phyloP scores from a whole-genome alignment of 2,797 vertebrate genomes.

The Trachurus trachurus region DNA sequence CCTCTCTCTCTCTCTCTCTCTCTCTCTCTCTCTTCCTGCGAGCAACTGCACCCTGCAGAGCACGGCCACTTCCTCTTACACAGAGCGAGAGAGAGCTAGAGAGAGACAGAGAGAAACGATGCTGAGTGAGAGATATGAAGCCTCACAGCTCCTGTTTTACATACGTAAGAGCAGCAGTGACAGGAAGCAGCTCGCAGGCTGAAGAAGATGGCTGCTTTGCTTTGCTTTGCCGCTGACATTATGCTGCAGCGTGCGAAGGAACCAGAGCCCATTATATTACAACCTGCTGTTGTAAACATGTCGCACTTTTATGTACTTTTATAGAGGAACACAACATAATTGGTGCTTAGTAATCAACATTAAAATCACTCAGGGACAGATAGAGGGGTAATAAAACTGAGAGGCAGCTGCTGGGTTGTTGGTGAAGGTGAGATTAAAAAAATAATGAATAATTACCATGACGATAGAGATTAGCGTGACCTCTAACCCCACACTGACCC shows the following conservation, averaged over 20 bases:
- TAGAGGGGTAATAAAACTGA: background rate
- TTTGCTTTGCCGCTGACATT: background rate
- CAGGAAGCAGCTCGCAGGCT: constrained; percentile 53
- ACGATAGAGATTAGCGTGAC: constrained; percentile 53
- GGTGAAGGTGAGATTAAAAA: constrained; percentile 39
- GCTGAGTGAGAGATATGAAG: constrained; percentile 66
- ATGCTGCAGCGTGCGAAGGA: constrained; percentile 19
- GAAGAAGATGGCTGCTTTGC: constrained; percentile 62
- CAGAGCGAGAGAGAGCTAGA: background rate
- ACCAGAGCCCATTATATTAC: background rate
- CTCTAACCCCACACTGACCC: constrained; percentile 60
- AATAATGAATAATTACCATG: constrained; percentile 45
- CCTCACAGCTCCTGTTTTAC: constrained; percentile 63
- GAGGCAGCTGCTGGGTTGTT: background rate
- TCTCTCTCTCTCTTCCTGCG: constrained; percentile 72
- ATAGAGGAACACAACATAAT: background rate
- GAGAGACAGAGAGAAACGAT: constrained; percentile 38
- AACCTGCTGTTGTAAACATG: constrained; percentile 7
- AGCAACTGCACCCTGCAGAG: constrained; percentile 77
- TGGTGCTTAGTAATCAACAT: background rate
- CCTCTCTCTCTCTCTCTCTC: constrained; percentile 80
- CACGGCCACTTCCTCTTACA: constrained; percentile 90
- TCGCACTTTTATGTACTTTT: background rate
- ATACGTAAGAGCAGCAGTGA: constrained; percentile 52
- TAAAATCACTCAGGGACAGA: background rate